Percentiles rank a stretch among this genome's conserved stretches.
phyloP scores from a whole-genome alignment of 2,888 invertebrate genomes.

The Chamaedrilus cognettii region DNA sequence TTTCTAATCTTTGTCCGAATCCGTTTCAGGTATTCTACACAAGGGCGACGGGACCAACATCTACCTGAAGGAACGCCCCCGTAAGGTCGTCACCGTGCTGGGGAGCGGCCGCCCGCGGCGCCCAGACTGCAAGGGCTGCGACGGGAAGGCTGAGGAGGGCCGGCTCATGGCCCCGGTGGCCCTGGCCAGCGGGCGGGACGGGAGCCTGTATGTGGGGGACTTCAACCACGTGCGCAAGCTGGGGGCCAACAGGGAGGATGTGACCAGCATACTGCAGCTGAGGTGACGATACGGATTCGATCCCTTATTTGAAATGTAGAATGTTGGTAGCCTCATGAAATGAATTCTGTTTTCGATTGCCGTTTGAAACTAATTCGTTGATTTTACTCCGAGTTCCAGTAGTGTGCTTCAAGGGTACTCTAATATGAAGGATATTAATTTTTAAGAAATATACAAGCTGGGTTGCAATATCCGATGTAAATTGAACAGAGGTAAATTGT shows the following conservation, averaged over 20 bases:
- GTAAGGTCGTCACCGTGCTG: conserved; percentile 83
- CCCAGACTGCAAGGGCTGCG: conserved; percentile 78
- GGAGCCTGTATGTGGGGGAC: conserved; percentile 95
- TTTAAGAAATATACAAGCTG: too few species aligned
- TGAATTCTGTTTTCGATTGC: too few species aligned
- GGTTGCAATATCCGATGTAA: too few species aligned
- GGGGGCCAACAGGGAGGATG: conserved; percentile 50
- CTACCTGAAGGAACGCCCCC: conserved; percentile 86
- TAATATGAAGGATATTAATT: too few species aligned
- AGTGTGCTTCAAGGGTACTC: too few species aligned
- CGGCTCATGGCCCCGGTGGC: conserved; percentile 89
- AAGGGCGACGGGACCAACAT: conserved; percentile 96
- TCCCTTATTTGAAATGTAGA: too few species aligned
- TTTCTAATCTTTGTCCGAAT: too few species aligned
- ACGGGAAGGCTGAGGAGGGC: conserved; percentile 64
- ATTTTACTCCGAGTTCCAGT: too few species aligned
- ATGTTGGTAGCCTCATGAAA: too few species aligned
- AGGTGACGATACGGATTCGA: conserved; percentile 48
- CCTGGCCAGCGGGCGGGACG: conserved; percentile 92
- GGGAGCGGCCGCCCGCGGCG: conserved; percentile 72
- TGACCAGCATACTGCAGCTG: conserved; percentile 67
- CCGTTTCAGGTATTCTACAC: conserved; percentile 84
- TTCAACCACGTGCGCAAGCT: conserved; percentile 73
- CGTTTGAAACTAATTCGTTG: too few species aligned
- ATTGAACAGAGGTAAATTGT: too few species aligned